A percentile compares a stretch with the other conserved stretches of the same genome.
phyloP scores from a whole-genome alignment of 1,140 invertebrate species.

The Parapsyche elsis region DNA sequence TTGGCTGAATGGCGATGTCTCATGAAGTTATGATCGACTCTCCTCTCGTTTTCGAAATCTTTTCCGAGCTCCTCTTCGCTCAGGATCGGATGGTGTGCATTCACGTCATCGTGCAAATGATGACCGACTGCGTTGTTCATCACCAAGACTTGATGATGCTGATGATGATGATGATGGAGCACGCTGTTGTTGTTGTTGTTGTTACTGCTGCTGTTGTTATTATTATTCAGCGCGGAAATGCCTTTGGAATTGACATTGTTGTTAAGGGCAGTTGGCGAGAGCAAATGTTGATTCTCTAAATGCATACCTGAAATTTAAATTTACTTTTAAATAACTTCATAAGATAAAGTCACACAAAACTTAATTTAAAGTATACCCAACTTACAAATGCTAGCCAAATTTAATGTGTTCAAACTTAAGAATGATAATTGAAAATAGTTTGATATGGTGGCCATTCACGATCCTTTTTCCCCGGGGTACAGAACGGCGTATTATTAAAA shows the following conservation, averaged over 20 bases:
- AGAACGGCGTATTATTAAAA: too few relatives aligned
- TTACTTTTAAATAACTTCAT: background rate
- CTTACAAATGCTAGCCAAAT: too few relatives aligned
- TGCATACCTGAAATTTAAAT: conserved; percentile 23
- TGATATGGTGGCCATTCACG: too few relatives aligned
- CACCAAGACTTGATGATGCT: conserved; percentile 48
- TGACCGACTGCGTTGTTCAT: conserved; percentile 46
- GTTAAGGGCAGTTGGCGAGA: conserved; percentile 28
- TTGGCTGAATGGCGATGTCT: conserved; percentile 36
- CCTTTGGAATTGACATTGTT: conserved; percentile 50
- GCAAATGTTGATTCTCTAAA: conserved; percentile 37
- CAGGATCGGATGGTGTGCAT: conserved; percentile 31
- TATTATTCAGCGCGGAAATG: background rate
- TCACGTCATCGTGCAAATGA: conserved; percentile 41
- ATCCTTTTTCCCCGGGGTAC: too few relatives aligned
- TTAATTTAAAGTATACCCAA: too few relatives aligned
- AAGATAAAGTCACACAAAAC: background rate
- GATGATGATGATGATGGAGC: conserved; percentile 43
- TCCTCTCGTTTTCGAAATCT: conserved; percentile 43
- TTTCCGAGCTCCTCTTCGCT: conserved; percentile 40
- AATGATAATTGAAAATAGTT: too few relatives aligned
- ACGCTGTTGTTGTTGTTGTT: conserved; percentile 37
- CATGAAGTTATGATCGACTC: conserved; percentile 33
- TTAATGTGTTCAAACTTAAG: too few relatives aligned
- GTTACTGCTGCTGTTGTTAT: conserved; percentile 8